A percentile compares a stretch with the other conserved stretches of the same genome.
Evolutionary conservation across 2,113 vertebrate species (phyloP).

Genomic region (Boleophthalmus pectinirostris): DNA sequence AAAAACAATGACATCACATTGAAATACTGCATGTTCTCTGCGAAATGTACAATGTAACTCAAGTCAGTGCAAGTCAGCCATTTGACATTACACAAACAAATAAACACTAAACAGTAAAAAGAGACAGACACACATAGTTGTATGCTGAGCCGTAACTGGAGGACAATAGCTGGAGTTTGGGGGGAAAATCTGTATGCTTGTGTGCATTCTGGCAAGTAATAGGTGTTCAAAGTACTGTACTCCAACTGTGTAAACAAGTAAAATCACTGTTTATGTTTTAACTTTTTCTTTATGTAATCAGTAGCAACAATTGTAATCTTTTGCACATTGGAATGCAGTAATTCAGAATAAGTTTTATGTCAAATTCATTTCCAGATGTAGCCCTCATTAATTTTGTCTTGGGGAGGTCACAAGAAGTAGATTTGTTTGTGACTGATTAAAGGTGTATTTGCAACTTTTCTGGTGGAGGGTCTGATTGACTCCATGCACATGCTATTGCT

Average conservation of each 20-base stretch:
- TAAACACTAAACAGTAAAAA: slow-evolving; percentile 27
- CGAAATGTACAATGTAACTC: slow-evolving; percentile 39
- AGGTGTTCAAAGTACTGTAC: neutral
- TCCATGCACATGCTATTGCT: neutral
- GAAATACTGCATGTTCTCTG: slow-evolving; percentile 24
- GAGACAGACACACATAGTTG: slow-evolving; percentile 10
- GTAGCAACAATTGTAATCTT: neutral
- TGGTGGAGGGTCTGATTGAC: neutral
- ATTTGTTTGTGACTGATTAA: neutral
- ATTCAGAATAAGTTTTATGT: neutral
- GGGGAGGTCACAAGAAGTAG: neutral
- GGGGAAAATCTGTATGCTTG: neutral
- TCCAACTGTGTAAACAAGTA: neutral
- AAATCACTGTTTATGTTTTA: neutral
- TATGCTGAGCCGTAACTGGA: neutral
- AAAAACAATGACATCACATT: slow-evolving; percentile 38
- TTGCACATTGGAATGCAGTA: neutral
- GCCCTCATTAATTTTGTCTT: neutral
- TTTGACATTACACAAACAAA: slow-evolving; percentile 17
- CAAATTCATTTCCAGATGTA: neutral
- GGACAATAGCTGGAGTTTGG: neutral
- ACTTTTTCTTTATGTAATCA: neutral
- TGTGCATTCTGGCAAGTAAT: neutral
- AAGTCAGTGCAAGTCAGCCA: slow-evolving; percentile 18
- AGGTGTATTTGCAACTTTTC: neutral